Conservation (phyloP, 2,888 invertebrate genomes). For the Epirrita christyi region DNA sequence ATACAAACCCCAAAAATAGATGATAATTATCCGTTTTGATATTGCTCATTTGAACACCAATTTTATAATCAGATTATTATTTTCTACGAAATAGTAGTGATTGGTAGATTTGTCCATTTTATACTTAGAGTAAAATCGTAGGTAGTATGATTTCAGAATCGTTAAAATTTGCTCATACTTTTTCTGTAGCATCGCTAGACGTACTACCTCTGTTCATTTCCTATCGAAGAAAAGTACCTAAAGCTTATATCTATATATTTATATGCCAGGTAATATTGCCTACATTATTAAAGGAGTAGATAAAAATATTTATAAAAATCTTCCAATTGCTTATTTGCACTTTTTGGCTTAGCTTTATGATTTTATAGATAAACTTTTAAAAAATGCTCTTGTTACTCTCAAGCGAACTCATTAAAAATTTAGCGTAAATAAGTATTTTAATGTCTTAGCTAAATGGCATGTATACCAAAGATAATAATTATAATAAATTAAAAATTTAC, state of each 20-base stretch:
- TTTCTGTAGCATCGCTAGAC: slow-evolving; percentile 28
- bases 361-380: background rate
- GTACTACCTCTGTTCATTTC: background rate
- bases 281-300: no score
- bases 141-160: slow-evolving; percentile 17
- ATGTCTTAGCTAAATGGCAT: slow-evolving; percentile 33
- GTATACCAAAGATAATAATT: slow-evolving; percentile 71
- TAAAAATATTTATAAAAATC: no score
- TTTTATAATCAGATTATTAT: slow-evolving; percentile 38
- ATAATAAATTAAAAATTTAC: slow-evolving; percentile 21
- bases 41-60: slow-evolving; percentile 65
- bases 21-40: slow-evolving; percentile 40
- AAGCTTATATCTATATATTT: no score
- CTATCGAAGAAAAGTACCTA: background rate
- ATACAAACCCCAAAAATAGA: slow-evolving; percentile 51
- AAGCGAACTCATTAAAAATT: background rate
- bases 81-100: slow-evolving; percentile 38
- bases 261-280: no score
- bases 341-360: no score
- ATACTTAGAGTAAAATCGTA: slow-evolving; percentile 24
- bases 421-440: slow-evolving; percentile 8
- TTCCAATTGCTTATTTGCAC: no score
- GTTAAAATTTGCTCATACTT: slow-evolving; percentile 13
- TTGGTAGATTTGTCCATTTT: slow-evolving; percentile 50
- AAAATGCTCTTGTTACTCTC: background rate